Evolutionary conservation across 2,113 vertebrate genomes (phyloP), one percentile per base, ranked within the genome.

Genomic region (Laticauda laticaudata): DNA sequence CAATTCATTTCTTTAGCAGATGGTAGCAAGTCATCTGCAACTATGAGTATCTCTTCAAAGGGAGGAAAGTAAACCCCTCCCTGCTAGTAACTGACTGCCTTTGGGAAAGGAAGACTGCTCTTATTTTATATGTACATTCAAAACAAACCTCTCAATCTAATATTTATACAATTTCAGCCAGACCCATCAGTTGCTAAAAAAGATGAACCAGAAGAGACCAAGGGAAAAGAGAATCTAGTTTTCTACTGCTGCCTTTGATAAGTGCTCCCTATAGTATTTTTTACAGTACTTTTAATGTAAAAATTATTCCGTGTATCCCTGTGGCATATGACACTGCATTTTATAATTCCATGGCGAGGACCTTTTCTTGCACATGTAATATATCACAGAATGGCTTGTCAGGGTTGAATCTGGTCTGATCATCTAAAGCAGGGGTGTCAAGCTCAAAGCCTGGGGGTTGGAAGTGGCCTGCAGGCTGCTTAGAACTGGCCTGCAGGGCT

Each of bases 341-440:
- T 91, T 93, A 43, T 93, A 95, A 95, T 97, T 96, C 96, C 94
- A 97, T 89, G 95, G 93, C 81, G 94, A 39, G 56, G 93, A 95
- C 94, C 94, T 93, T 94, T 93, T 94, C 92, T 87, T 93, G 93
- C 86, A 29, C 24, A 61, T 61, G 26, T 61, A 61, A 61, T 29
- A 29, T 61, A 34, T 75, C 64, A 75, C n/a, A 39, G 69, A 81
- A 81, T 81, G n/a, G 69, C 69, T 81, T 20, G 15, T 8, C 69
- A 81, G 69, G 64, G 6, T 81, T 39, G n/a, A 81, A 81, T 39
- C 34, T 81, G n/a, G 34, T 81, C 15, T 39, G n/a, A 81, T 81
- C 6, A 8, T 20, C 15, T 75, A 18, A 64, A 64, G 59, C 53
- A 54, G 11, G 53, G 53, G 53, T 54, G 11, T 54, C 53, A 48